Conservation (phyloP, 2,113 vertebrate species). For the Sinocyclocheilus anophthalmus region DNA sequence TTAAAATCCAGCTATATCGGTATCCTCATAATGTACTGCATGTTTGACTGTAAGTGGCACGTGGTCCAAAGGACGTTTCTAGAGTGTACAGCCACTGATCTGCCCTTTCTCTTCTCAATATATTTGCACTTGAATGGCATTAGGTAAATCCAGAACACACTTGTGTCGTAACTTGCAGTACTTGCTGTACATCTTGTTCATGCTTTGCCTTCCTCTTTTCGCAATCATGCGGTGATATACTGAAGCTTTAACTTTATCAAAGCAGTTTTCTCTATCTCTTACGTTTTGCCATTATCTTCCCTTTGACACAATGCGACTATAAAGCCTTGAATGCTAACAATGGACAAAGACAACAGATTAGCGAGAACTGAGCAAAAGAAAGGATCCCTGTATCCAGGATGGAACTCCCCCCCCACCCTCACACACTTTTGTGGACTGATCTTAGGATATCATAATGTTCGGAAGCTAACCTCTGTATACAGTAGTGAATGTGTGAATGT, state of each 20-base stretch:
- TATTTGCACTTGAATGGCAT: conserved; percentile 56
- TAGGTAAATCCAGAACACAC: conserved; percentile 36
- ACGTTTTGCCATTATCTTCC: neutral
- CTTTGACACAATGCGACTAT: neutral
- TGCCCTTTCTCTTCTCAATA: conserved; percentile 54
- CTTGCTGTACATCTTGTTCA: conserved; percentile 14
- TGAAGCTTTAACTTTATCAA: conserved; percentile 19
- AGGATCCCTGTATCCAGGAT: neutral
- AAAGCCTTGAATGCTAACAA: conserved; percentile 56
- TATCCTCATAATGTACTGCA: conserved; percentile 21
- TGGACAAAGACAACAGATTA: neutral
- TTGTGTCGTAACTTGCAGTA: conserved; percentile 45
- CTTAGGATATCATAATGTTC: conserved; percentile 65
- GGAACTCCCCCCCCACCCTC: neutral
- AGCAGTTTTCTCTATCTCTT: neutral
- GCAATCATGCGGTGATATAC: neutral
- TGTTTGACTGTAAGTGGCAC: conserved; percentile 39
- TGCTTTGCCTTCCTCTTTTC: conserved; percentile 13
- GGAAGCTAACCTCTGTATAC: conserved; percentile 81
- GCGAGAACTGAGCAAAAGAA: neutral
- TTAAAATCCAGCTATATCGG: too few relatives aligned
- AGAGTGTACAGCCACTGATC: conserved; percentile 42
- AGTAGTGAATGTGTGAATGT: conserved; percentile 87
- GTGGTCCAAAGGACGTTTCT: conserved; percentile 24
- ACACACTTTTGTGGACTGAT: conserved; percentile 38